Base-by-base conservation (phyloP, 2,888 invertebrate species). In the Macaria liturata region DNA sequence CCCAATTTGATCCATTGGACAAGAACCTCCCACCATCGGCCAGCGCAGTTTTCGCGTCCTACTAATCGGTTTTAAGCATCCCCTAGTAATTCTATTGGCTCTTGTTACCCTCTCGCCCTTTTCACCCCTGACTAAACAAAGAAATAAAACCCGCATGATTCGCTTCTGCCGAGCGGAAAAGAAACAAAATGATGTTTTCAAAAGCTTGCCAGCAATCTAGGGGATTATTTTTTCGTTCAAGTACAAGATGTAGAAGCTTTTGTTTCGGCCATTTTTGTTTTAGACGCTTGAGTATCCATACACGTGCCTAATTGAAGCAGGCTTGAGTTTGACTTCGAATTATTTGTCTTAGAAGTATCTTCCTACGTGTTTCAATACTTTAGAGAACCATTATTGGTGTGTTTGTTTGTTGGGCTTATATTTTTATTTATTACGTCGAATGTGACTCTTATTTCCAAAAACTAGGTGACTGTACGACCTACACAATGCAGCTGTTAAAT, bases 51-150 rank as follows among this genome's bases (percentile, higher is more conserved):
- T 59, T 31, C 66, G 58, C 52, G 57, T 64, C 64, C 54, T 62
- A 51, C 62, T 69, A 68, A 70, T 70, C 69, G 64, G 64, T 64
- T 64, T 61, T 66, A 63, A 65, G 64, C 64, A 64, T 64, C 66
- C 67, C 59, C 52, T 60, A 62, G 67, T 65, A 65, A 70, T 68
- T 62, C 60, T 67, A 67, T 66, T 66, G 63, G 62, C 47, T 63
- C 59, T 60, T 68, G 67, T 62, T 65, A 67, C 65, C 59, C 62
- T 64, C 62, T 59, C 61, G 64, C 62, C 62, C 62, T 68, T 67
- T 66, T 46, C 49, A 62, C 59, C 63, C 62, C 57, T 65, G 62
- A 64, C 66, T 67, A 68, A 69, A 69, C 65, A 66, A 68, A 67
- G 62, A 68, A 70, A 68, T 68, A 67, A 69, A 67, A 69, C 57